These are phyloP conservation scores for Aselliscus stoliczkanus DNA, from an alignment of 2,797 vertebrate genomes.

Conservation along the genomic window DNA sequence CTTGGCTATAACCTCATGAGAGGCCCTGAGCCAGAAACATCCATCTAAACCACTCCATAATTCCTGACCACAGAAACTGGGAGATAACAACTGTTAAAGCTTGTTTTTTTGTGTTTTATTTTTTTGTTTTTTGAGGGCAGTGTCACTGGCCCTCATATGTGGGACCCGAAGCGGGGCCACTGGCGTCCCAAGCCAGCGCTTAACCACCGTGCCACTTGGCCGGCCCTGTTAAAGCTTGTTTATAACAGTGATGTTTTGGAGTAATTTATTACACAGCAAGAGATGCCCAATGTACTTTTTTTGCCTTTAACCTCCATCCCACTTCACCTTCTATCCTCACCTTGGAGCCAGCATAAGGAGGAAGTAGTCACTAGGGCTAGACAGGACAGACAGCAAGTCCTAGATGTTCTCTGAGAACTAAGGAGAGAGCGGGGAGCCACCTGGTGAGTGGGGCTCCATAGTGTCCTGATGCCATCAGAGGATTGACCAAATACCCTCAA, in stretches of 20 bases:
- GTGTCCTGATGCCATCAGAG: not conserved
- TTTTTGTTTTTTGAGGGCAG: no score
- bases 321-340: conserved; percentile 68
- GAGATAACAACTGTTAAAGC: not conserved
- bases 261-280: not conserved
- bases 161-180: no score
- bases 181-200: no score
- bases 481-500: not conserved
- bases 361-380: conserved; percentile 88
- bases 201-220: no score
- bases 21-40: not conserved
- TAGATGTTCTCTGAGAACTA: conserved; percentile 88
- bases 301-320: not conserved
- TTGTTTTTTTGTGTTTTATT: no score
- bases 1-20: not conserved
- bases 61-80: not conserved
- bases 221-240: no score
- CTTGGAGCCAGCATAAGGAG: conserved; percentile 90
- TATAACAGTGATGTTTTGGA: not conserved
- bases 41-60: not conserved
- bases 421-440: accelerated
- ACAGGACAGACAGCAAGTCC: conserved; percentile 85
- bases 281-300: not conserved
- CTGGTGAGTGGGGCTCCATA: not conserved
- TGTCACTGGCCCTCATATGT: no score